Conservation (phyloP, 2,797 vertebrate genomes). For the Platalea minor region DNA sequence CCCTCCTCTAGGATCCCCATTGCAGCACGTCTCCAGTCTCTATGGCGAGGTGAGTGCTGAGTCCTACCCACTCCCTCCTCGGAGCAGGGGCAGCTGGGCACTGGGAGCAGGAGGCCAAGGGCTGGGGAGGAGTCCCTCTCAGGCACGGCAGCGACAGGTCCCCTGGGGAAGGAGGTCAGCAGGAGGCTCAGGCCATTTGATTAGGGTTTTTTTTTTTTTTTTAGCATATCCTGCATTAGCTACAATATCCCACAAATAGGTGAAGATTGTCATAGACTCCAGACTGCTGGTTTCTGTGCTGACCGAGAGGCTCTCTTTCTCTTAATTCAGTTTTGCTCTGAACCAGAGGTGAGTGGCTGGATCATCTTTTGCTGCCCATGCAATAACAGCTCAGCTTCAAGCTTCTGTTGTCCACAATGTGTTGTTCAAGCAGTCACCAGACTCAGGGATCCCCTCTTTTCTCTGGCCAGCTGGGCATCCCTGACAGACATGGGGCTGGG, state of each 20-base stretch:
- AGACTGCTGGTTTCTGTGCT: not conserved
- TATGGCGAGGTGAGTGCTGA: not conserved
- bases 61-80: not conserved
- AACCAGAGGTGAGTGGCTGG: not conserved
- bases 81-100: rapidly evolving
- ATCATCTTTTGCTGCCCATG: not conserved
- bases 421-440: not conserved
- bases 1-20: not conserved
- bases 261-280: not conserved
- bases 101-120: not conserved
- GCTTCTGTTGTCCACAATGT: not conserved
- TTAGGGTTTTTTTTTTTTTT: not conserved
- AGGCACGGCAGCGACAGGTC: not conserved
- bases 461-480: not conserved
- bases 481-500: not conserved
- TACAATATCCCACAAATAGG: not conserved
- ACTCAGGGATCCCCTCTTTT: not conserved
- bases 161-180: not conserved
- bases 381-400: not conserved
- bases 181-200: not conserved
- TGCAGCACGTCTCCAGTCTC: not conserved
- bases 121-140: not conserved
- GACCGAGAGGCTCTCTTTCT: not conserved
- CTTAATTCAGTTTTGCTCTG: not conserved
- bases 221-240: not conserved